Base-by-base conservation (phyloP, 2,113 vertebrate genomes). In the Callipepla squamata region DNA sequence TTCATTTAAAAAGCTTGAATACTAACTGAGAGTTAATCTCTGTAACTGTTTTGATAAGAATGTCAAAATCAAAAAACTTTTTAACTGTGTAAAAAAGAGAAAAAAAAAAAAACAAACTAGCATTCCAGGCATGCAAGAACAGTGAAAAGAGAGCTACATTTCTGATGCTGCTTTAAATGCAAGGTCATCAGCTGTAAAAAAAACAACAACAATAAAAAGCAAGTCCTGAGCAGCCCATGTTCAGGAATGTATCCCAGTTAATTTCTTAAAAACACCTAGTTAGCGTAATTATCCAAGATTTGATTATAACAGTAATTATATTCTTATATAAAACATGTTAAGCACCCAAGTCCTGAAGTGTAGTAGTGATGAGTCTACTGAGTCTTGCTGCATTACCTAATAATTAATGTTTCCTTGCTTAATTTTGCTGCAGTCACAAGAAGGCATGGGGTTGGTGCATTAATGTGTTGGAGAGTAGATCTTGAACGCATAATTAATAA, bases 181-280 rank as follows among this genome's bases (percentile, higher is more conserved):
- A 44, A 58, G 20, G 32, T 89, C 59, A 42, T 90, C 51, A 73
- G 48, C 72, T 93, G 30, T 87, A 42, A 79, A 78, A 96, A 81
- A 26, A 53, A 16, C 51, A 53, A 53, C 28, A 53, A 53, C 15
- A 53, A 53, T 69, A 45, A 87, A 74, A 36, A 38, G 7, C 15
- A 74, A 67, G 20, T 91, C 66, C 63, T 70, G 44, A 78, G 50
- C n/a, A 55, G 11, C 34, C 36, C 5, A 3, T 3, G 28, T 59
- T 80, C 88, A 74, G 34, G 22, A 78, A 63, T 74, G 13, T 70
- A 92, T 91, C 57, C 38, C 55, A 19, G 18, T 87, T 80, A 9
- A n/a, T 81, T 89, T 32, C 5, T 70, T 65, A 21, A 74, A 87
- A 87, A 77, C 51, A 72, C 4, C 30, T 85, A 23, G 32, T 80